Conservation (phyloP, 30 jellyfish, hydroid and myxozoan species). For the Pseudorhiza aurosa region DNA sequence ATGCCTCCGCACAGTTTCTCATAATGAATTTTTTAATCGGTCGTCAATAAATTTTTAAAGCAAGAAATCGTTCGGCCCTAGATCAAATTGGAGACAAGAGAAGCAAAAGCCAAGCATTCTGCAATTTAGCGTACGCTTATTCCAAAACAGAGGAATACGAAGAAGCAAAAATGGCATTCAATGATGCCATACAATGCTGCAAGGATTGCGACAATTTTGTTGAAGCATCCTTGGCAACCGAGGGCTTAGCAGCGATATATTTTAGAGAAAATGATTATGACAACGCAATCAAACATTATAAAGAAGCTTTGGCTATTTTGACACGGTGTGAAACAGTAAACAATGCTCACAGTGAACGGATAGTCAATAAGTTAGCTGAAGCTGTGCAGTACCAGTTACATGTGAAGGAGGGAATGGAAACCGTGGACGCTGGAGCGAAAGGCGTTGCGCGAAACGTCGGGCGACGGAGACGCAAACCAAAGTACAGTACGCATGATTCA, state of each 20-base stretch:
- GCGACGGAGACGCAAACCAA: constrained; percentile 24
- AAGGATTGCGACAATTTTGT: constrained; percentile 71
- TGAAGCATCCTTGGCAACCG: constrained; percentile 85
- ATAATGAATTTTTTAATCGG: too few relatives aligned
- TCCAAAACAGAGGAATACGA: constrained; percentile 64
- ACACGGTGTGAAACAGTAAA: constrained; percentile 24
- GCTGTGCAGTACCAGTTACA: constrained; percentile 67
- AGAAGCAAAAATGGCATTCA: constrained; percentile 60
- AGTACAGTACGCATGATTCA: constrained; percentile 52
- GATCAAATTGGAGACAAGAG: constrained; percentile 64
- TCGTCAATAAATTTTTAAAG: too few relatives aligned
- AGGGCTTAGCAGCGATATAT: constrained; percentile 87
- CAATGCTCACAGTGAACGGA: constrained; percentile 67
- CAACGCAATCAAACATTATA: constrained; percentile 69
- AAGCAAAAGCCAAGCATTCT: constrained; percentile 69
- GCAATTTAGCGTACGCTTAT: constrained; percentile 81
- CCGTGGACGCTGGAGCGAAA: not conserved
- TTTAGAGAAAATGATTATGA: constrained; percentile 73
- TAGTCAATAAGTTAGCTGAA: constrained; percentile 76
- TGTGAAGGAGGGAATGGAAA: not conserved
- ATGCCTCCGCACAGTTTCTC: too few relatives aligned
- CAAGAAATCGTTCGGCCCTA: too few relatives aligned
- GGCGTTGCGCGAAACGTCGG: not conserved
- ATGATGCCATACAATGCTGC: constrained; percentile 78
- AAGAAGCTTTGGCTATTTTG: constrained; percentile 63